phyloP scores from a whole-genome alignment of 2,888 invertebrate genomes.

The Hirudinaria manillensis region DNA sequence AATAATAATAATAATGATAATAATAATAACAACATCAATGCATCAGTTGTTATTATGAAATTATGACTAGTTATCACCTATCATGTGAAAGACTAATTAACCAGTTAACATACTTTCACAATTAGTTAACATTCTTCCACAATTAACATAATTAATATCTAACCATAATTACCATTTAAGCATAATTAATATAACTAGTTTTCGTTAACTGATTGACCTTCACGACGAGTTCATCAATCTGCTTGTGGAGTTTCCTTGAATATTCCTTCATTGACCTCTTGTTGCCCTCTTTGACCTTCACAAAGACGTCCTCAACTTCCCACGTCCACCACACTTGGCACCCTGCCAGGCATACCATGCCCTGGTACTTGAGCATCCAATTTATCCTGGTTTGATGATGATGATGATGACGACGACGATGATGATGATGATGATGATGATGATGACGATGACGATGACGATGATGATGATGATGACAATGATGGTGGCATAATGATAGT shows the following conservation, averaged over 20 bases:
- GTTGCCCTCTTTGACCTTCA: conserved; percentile 52
- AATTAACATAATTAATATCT: too few relatives aligned
- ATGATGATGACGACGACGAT: too few relatives aligned
- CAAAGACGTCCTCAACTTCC: conserved; percentile 83
- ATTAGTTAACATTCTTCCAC: too few relatives aligned
- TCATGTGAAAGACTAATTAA: too few relatives aligned
- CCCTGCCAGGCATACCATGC: conserved; percentile 76
- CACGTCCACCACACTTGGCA: conserved; percentile 94
- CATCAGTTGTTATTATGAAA: too few relatives aligned
- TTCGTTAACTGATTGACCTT: conserved; percentile 52
- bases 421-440: background rate
- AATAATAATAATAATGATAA: background rate
- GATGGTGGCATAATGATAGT: background rate
- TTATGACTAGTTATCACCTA: too few relatives aligned
- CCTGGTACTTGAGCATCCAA: conserved; percentile 84
- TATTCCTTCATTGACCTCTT: conserved; percentile 87
- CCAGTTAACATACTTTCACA: too few relatives aligned
- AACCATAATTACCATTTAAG: too few relatives aligned
- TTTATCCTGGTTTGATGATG: conserved; percentile 61
- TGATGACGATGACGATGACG: background rate
- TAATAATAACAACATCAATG: too few relatives aligned
- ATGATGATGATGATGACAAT: background rate
- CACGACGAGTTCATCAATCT: conserved; percentile 76
- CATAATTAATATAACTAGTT: background rate
- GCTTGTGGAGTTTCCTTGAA: conserved; percentile 70